A percentile compares a stretch with the other conserved stretches of the same genome.
Conservation (phyloP, 2,797 vertebrate species). For the Oreochromis grahami region DNA sequence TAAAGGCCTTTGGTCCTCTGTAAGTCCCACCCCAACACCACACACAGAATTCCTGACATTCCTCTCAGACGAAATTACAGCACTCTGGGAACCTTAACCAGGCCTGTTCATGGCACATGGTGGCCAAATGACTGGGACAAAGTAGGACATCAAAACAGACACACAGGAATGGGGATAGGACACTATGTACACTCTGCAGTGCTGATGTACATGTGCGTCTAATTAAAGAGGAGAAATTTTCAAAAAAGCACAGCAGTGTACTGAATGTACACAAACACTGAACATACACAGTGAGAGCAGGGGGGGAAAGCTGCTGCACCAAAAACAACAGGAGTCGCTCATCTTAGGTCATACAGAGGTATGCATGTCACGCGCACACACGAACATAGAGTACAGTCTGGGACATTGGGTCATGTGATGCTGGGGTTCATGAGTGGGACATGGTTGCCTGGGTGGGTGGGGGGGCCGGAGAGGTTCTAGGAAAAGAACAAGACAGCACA, state of each 20-base stretch:
- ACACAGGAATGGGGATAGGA: conserved; percentile 18
- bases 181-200: conserved; percentile 28
- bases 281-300: background rate
- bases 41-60: conserved; percentile 67
- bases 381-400: conserved; percentile 19
- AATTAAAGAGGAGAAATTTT: conserved; percentile 34
- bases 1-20: conserved; percentile 46
- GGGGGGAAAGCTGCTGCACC: conserved; percentile 15
- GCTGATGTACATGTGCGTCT: conserved; percentile 33
- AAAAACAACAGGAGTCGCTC: conserved; percentile 32
- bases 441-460: background rate
- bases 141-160: conserved; percentile 39
- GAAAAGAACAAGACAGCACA: conserved; percentile 16
- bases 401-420: conserved; percentile 56
- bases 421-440: conserved; percentile 35
- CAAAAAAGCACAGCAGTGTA: conserved; percentile 5
- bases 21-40: conserved; percentile 54
- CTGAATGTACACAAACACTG: background rate
- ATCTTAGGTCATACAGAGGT: conserved; percentile 24
- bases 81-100: conserved; percentile 51
- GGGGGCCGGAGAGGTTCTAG: background rate
- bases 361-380: conserved; percentile 12
- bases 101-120: conserved; percentile 47
- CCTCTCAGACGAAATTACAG: conserved; percentile 57
- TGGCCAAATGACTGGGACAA: conserved; percentile 49